A percentile compares a stretch with the other conserved stretches of the same genome.
Conservation (phyloP, 2,113 vertebrate species). For the Ranitomeya imitator region DNA sequence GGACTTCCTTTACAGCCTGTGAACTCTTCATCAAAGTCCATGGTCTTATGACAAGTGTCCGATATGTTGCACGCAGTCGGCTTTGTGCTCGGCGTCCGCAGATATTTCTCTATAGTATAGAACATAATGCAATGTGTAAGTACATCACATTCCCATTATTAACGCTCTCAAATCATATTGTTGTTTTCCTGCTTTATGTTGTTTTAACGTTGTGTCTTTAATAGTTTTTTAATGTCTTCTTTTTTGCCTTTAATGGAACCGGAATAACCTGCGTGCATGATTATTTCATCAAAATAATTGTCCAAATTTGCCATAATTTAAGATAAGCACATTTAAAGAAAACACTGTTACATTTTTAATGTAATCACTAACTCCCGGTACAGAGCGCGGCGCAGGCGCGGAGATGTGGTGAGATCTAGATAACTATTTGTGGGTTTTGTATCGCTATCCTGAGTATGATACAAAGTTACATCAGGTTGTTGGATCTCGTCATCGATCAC, state of each 20-base stretch:
- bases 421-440: background rate
- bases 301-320: constrained; percentile 50
- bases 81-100: background rate
- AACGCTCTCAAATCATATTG: constrained; percentile 20
- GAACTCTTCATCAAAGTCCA: too few relatives aligned
- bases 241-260: constrained; percentile 43
- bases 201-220: constrained; percentile 49
- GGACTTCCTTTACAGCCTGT: too few relatives aligned
- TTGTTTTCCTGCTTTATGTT: constrained; percentile 29
- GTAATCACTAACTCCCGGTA: constrained; percentile 48
- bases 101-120: constrained; percentile 29
- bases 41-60: background rate
- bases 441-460: background rate
- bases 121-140: constrained; percentile 40
- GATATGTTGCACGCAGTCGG: background rate
- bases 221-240: constrained; percentile 52
- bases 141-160: constrained; percentile 18
- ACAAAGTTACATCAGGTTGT: background rate
- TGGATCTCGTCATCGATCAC: background rate
- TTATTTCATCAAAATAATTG: constrained; percentile 55
- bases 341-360: constrained; percentile 55
- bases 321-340: constrained; percentile 47
- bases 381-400: background rate
- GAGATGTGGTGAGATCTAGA: constrained; percentile 20
- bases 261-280: constrained; percentile 18